phyloP scores from a whole-genome alignment of 1,140 invertebrate genomes.

The Cydia fagiglandana region DNA sequence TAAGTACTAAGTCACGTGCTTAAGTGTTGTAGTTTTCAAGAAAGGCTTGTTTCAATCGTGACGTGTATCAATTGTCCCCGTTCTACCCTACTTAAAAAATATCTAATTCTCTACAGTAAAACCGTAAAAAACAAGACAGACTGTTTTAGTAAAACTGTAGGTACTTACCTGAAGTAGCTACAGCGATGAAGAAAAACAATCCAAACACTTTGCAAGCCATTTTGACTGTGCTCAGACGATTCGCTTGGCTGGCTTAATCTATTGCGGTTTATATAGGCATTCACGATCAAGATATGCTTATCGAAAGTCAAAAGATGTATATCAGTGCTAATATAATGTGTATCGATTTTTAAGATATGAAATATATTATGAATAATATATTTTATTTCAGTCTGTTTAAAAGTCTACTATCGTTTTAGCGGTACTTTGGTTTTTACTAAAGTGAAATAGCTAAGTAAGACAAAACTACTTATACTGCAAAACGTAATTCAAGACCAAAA shows the following conservation, averaged over 20 bases:
- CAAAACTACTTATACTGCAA: no score
- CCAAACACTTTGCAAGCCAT: conserved; percentile 11
- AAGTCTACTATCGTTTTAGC: background rate
- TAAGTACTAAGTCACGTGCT: no score
- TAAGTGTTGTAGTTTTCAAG: no score
- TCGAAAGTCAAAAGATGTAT: background rate
- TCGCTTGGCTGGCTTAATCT: background rate
- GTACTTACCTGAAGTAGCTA: background rate
- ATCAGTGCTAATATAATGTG: background rate
- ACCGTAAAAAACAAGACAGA: no score
- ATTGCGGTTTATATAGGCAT: background rate
- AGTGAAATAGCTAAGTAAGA: no score
- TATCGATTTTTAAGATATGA: background rate
- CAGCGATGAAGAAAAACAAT: conserved; percentile 6
- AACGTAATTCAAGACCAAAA: no score
- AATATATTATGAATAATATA: background rate
- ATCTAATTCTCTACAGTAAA: no score
- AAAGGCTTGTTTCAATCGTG: no score
- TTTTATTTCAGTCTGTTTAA: background rate
- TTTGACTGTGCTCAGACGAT: background rate
- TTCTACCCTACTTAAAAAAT: no score
- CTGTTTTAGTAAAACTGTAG: background rate
- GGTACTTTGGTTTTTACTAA: no score
- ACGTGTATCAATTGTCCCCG: no score
- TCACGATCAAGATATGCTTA: background rate